These are phyloP conservation scores for Cosmopolites sordidus DNA, from an alignment of 2,888 invertebrate genomes.

Conservation along the genomic window DNA sequence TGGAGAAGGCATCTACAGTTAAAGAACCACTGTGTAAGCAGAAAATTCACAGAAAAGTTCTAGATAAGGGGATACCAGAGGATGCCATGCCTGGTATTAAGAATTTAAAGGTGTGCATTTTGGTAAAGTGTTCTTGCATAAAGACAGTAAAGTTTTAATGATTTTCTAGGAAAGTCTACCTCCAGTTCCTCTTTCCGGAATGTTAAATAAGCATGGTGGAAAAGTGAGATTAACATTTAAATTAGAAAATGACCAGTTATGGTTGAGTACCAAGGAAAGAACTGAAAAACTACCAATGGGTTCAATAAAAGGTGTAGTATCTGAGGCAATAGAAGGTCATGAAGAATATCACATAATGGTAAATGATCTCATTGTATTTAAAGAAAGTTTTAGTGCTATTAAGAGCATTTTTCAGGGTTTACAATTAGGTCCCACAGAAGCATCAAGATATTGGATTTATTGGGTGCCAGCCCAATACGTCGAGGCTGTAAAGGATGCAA, in stretches of 20 bases:
- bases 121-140: too few species aligned
- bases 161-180: conserved; percentile 69
- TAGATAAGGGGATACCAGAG: conserved; percentile 86
- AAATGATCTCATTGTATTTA: too few species aligned
- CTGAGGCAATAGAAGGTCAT: conserved; percentile 82
- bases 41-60: conserved; percentile 77
- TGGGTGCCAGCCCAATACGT: conserved; percentile 92
- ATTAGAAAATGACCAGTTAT: conserved; percentile 82
- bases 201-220: conserved; percentile 85
- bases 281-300: conserved; percentile 90
- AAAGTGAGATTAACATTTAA: conserved; percentile 90
- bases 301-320: conserved; percentile 76
- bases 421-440: conserved; percentile 87
- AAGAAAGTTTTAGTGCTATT: too few species aligned
- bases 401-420: conserved; percentile 54
- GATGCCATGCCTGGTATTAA: conserved; percentile 85
- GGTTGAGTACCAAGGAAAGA: conserved; percentile 89
- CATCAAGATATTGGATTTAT: conserved; percentile 88
- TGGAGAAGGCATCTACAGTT: conserved; percentile 59
- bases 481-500: conserved; percentile 85
- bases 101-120: conserved; percentile 61
- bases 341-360: conserved; percentile 91
- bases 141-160: conserved; percentile 9
- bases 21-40: conserved; percentile 73
- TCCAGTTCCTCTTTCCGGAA: conserved; percentile 75